Evolutionary conservation across 2,113 vertebrate species (phyloP), one percentile per base, ranked within the genome.

Genomic region (Rhineura floridana): DNA sequence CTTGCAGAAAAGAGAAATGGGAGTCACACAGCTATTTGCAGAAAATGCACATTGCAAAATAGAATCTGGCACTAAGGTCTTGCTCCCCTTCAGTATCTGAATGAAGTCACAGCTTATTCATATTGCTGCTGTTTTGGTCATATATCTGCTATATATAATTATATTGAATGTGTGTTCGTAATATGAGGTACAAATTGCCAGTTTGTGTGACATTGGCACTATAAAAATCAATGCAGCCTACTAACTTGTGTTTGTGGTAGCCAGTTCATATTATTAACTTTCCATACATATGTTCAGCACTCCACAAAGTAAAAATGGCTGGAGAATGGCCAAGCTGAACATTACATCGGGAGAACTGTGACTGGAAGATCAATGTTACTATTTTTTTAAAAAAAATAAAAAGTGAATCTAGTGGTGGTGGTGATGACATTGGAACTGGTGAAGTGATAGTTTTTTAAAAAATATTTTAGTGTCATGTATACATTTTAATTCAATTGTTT

Each of bases 31-130:
- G 33, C 11, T 83, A 70, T 36, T 91, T 86, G 25, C 80, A 73
- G 62, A 33, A 85, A 88, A 21, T 90, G 87, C 1, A 11, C 52
- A 5, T 73, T 90, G 55, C 23, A 65, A 91, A 91, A 52, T 73
- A 30, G 46, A 3, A 0, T 17, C 12, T 42, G 4, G 17, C 39
- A 85, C 48, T 87, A 8, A 23, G 21, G 84, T 87, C 82, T 39
- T 23, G 46, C 69, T 79, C 17, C 39, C 3, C 1, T 81, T 86
- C 89, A 89, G 67, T 59, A 63, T 95, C 42, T 83, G 30, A 83
- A 46, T 87, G 78, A 25, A 59, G 36, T 89, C 55, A 67, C 48
- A 33, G n/a, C 48, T 70, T 19, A 36, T 59, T 79, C 48, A 84
- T 87, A 48, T 42, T 69, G 2, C 80, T 85, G n/a, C 46, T 50